Conservation (phyloP, 2,888 invertebrate genomes). For the Hirtodrosophila trivittata region DNA sequence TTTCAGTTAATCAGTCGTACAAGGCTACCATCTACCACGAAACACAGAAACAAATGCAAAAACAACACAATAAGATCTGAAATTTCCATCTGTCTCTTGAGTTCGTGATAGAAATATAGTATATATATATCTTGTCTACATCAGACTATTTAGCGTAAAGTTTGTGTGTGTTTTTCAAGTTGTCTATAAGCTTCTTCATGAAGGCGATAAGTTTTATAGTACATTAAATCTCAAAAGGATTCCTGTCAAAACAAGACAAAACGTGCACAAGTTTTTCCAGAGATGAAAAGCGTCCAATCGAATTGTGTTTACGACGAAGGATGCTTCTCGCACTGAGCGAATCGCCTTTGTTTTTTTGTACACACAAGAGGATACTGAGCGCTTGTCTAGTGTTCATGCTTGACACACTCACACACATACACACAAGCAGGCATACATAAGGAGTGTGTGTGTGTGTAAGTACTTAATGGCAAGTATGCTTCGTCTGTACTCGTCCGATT, state of each 20-base stretch:
- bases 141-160: no score
- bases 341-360: conserved; percentile 25
- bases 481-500: conserved; percentile 58
- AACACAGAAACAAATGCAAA: no score
- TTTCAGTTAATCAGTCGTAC: no score
- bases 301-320: conserved; percentile 39
- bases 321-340: conserved; percentile 20
- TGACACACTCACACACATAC: conserved; percentile 35
- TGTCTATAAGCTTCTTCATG: conserved; percentile 4
- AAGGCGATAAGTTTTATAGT: conserved; percentile 6
- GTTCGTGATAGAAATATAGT: no score
- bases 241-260: conserved; percentile 53
- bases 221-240: conserved; percentile 47
- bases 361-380: conserved; percentile 31
- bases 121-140: no score
- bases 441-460: conserved; percentile 31
- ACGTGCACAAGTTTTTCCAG: conserved; percentile 37
- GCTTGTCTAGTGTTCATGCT: conserved; percentile 36
- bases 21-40: no score
- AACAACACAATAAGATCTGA: no score
- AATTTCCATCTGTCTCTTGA: no score
- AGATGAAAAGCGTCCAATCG: conserved; percentile 26
- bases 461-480: conserved; percentile 57
- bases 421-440: conserved; percentile 65
- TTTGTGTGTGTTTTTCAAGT: no score